Percentiles rank a stretch among this genome's conserved stretches.
These are phyloP conservation scores for Glomeris marginata DNA, from an alignment of 2,888 invertebrate species.

Conservation along the genomic window DNA sequence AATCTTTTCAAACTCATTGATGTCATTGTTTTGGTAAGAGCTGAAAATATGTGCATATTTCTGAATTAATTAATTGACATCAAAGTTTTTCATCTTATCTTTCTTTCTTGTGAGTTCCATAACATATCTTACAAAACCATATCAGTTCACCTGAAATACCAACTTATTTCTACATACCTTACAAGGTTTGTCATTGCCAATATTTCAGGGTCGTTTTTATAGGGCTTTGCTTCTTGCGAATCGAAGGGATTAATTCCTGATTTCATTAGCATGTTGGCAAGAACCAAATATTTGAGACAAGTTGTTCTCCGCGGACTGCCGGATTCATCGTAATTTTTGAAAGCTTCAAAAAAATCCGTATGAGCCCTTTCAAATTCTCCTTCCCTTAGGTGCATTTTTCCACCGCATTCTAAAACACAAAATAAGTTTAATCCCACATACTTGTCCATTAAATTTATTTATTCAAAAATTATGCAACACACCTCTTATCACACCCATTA, in stretches of 20 bases:
- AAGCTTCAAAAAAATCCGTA: conserved; percentile 98
- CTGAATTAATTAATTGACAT: no score
- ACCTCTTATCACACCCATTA: conserved; percentile 98
- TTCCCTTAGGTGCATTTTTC: conserved; percentile 98
- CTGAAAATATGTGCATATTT: conserved; percentile 22
- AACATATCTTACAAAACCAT: no score
- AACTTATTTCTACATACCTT: conserved; percentile 24
- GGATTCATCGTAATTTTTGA: conserved; percentile 98
- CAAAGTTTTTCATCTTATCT: neutral
- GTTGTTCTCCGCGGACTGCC: conserved; percentile 93
- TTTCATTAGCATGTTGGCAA: conserved; percentile 99
- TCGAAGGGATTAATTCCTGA: conserved; percentile 99
- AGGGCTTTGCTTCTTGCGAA: conserved; percentile 98
- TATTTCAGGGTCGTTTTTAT: conserved; percentile 98
- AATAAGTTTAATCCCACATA: conserved; percentile 2
- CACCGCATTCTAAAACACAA: conserved; percentile 69
- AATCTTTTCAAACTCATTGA: conserved; percentile 94
- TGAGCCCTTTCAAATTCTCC: conserved; percentile 98
- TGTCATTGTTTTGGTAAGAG: conserved; percentile 96
- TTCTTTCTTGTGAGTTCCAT: no score
- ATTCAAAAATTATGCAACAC: conserved; percentile 15
- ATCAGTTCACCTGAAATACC: no score
- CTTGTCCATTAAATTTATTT: neutral
- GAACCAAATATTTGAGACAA: conserved; percentile 91
- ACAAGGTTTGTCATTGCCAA: conserved; percentile 98